Evolutionary conservation across 2,113 vertebrate species (phyloP).

Genomic region (Talpa occidentalis): DNA sequence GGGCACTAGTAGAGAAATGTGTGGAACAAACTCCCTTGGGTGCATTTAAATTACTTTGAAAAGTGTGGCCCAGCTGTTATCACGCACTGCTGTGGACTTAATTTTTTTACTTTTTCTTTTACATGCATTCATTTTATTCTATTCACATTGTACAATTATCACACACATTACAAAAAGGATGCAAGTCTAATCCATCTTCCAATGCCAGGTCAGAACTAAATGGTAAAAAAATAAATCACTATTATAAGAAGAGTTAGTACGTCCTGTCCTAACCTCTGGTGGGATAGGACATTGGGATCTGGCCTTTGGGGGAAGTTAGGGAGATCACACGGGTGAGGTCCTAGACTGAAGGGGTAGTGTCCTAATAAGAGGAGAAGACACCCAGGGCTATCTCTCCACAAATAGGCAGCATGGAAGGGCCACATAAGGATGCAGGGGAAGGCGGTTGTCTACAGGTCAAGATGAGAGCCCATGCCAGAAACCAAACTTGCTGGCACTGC

Average conservation of each 20-base stretch:
- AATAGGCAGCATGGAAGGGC: not conserved
- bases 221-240: conserved; percentile 16
- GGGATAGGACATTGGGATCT: not conserved
- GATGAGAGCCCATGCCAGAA: not conserved
- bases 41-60: not conserved
- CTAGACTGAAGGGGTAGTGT: not conserved
- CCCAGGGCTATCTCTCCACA: not conserved
- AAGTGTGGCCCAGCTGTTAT: not conserved
- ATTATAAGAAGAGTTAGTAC: not conserved
- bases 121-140: conserved; percentile 57
- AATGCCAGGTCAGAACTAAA: conserved; percentile 78
- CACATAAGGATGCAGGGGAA: not conserved
- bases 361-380: not conserved
- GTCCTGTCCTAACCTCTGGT: not conserved
- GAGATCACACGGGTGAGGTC: not conserved
- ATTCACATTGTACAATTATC: conserved; percentile 62
- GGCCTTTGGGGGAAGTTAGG: not conserved
- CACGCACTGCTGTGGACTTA: not conserved
- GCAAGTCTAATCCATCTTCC: conserved; percentile 79
- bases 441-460: not conserved
- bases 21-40: not conserved
- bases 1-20: not conserved
- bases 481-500: not conserved
- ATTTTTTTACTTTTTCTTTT: not conserved
- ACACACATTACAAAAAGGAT: conserved; percentile 54